Evolutionary conservation across 1,140 invertebrate species (phyloP).

Genomic region (Drosophila subobscura): DNA sequence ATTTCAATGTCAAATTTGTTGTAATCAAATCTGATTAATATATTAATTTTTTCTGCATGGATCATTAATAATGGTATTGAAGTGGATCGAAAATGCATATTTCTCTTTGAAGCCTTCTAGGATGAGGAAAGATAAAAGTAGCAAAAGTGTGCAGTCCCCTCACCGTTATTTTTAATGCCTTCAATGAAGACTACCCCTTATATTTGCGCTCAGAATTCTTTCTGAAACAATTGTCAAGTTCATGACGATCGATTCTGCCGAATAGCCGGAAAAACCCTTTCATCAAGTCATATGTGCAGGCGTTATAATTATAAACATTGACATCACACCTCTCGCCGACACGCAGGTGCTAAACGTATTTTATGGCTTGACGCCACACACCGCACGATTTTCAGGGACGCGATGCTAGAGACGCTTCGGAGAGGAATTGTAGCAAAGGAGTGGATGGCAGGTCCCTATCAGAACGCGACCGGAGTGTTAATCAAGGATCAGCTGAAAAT

Average conservation of each 20-base stretch:
- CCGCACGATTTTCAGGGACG: not conserved
- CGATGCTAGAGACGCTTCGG: not conserved
- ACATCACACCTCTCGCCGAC: constrained; percentile 55
- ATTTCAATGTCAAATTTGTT: constrained; percentile 79
- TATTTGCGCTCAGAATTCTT: no score
- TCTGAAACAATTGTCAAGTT: constrained; percentile 8
- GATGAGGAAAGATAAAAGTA: not conserved
- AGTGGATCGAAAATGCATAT: constrained; percentile 26
- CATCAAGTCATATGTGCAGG: constrained; percentile 46
- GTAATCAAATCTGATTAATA: constrained; percentile 75
- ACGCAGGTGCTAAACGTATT: constrained; percentile 71
- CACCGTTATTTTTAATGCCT: not conserved
- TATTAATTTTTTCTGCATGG: constrained; percentile 53
- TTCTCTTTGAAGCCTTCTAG: not conserved
- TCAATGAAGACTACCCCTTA: not conserved
- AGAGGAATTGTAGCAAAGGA: constrained; percentile 25
- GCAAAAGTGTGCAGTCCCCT: not conserved
- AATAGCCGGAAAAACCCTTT: constrained; percentile 55
- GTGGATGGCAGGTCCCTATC: constrained; percentile 23
- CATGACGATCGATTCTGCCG: constrained; percentile 44
- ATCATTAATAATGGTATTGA: constrained; percentile 7
- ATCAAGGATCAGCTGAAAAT: constrained; percentile 69
- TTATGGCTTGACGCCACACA: constrained; percentile 75
- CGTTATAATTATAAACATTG: constrained; percentile 73
- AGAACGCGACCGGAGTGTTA: constrained; percentile 48